phyloP scores from a whole-genome alignment of 2,797 vertebrate genomes.

The Bradypus variegatus region DNA sequence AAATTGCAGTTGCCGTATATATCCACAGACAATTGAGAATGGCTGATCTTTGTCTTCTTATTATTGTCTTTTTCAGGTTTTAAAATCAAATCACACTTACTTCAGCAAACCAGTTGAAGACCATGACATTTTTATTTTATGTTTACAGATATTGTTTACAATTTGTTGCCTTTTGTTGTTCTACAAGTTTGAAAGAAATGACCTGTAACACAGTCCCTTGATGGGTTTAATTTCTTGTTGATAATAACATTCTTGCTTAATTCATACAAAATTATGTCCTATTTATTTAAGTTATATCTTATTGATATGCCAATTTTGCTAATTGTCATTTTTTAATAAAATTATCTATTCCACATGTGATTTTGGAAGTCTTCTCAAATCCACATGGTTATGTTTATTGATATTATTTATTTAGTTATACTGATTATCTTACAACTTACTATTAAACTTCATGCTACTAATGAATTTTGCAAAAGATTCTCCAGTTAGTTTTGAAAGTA shows the following conservation, averaged over 20 bases:
- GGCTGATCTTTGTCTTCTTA: not conserved
- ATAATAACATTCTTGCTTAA: not conserved
- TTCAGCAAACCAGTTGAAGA: not conserved
- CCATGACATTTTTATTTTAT: not conserved
- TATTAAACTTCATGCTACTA: too few species aligned
- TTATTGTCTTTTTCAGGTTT: not conserved
- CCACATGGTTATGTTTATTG: too few species aligned
- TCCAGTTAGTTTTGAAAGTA: not conserved
- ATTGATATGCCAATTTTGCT: not conserved
- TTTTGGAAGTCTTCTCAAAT: not conserved
- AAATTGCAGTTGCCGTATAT: not conserved
- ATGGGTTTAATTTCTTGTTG: not conserved
- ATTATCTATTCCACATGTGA: not conserved
- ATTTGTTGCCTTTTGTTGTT: not conserved
- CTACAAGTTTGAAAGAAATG: not conserved
- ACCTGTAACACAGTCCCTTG: not conserved
- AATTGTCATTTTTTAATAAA: not conserved
- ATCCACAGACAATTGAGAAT: not conserved
- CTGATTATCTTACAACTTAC: not conserved
- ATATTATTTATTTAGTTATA: not conserved
- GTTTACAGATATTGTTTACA: not conserved
- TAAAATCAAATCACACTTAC: not conserved
- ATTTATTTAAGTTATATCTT: not conserved
- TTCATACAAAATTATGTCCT: not conserved
- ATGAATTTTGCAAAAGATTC: not conserved